Percentiles rank a stretch among this genome's conserved stretches.
These are phyloP conservation scores for Gortyna flavago DNA, from an alignment of 2,888 invertebrate genomes.

Conservation along the genomic window DNA sequence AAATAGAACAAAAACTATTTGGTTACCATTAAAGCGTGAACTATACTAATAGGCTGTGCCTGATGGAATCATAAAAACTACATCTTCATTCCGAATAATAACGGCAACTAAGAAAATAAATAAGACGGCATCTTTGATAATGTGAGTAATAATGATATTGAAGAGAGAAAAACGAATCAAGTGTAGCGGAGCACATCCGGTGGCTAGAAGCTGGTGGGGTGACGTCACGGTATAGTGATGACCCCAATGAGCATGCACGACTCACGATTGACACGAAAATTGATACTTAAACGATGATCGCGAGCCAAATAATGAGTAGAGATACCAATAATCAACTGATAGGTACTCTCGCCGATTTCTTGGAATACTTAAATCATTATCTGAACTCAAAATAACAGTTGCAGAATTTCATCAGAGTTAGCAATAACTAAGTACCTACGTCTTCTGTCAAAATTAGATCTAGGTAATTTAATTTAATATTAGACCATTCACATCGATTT, in stretches of 20 bases:
- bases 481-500: slow-evolving; percentile 30
- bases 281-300: slow-evolving; percentile 67
- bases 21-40: slow-evolving; percentile 80
- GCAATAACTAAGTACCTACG: neutral
- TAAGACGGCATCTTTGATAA: slow-evolving; percentile 81
- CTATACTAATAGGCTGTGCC: slow-evolving; percentile 80
- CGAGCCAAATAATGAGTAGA: slow-evolving; percentile 61
- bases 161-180: slow-evolving; percentile 70
- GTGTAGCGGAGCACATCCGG: slow-evolving; percentile 80
- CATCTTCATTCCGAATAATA: slow-evolving; percentile 84
- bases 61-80: slow-evolving; percentile 81
- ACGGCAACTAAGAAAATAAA: slow-evolving; percentile 83
- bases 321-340: slow-evolving; percentile 57
- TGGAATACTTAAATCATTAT: slow-evolving; percentile 37
- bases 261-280: slow-evolving; percentile 67
- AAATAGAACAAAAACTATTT: slow-evolving; percentile 79
- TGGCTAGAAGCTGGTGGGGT: slow-evolving; percentile 46
- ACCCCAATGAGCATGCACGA: slow-evolving; percentile 49
- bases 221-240: slow-evolving; percentile 46
- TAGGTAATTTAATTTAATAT: slow-evolving; percentile 42
- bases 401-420: slow-evolving; percentile 2
- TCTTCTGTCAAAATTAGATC: slow-evolving; percentile 30
- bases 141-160: slow-evolving; percentile 81
- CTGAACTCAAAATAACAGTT: slow-evolving; percentile 36
- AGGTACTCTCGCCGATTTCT: slow-evolving; percentile 49